phyloP scores from a whole-genome alignment of 2,113 vertebrate species.

The Nothobranchius furzeri region DNA sequence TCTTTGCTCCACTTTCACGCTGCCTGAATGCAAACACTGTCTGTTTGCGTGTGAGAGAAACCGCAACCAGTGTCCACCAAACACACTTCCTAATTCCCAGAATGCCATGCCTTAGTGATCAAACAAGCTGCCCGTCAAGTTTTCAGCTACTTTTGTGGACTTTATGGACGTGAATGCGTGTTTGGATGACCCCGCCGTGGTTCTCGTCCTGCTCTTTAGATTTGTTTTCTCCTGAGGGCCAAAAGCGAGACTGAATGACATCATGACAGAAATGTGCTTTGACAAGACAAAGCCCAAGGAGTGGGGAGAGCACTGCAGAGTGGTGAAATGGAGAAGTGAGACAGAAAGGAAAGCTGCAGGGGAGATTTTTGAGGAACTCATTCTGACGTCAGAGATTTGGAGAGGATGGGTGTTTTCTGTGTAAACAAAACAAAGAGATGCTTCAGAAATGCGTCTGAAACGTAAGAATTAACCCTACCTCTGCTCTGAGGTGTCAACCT shows the following conservation, averaged over 20 bases:
- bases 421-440: background rate
- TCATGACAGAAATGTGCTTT: slow-evolving; percentile 37
- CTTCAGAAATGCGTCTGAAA: background rate
- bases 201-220: slow-evolving; percentile 27
- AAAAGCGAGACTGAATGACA: slow-evolving; percentile 28
- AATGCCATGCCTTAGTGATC: background rate
- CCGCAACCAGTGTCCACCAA: slow-evolving; percentile 29
- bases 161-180: slow-evolving; percentile 18
- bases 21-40: slow-evolving; percentile 27
- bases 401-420: slow-evolving; percentile 30
- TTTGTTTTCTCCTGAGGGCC: slow-evolving; percentile 32
- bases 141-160: background rate
- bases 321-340: slow-evolving; percentile 65
- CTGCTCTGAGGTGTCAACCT: background rate
- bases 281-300: slow-evolving; percentile 47
- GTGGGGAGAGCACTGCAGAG: slow-evolving; percentile 26
- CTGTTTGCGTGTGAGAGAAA: slow-evolving; percentile 33
- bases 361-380: slow-evolving; percentile 63
- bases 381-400: slow-evolving; percentile 46
- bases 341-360: slow-evolving; percentile 46
- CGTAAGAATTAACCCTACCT: background rate
- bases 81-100: slow-evolving; percentile 48
- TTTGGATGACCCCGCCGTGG: background rate
- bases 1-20: slow-evolving; percentile 61
- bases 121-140: background rate